Evolutionary conservation across 1,140 invertebrate genomes (phyloP).

Genomic region (Melipona quadrifasciata): DNA sequence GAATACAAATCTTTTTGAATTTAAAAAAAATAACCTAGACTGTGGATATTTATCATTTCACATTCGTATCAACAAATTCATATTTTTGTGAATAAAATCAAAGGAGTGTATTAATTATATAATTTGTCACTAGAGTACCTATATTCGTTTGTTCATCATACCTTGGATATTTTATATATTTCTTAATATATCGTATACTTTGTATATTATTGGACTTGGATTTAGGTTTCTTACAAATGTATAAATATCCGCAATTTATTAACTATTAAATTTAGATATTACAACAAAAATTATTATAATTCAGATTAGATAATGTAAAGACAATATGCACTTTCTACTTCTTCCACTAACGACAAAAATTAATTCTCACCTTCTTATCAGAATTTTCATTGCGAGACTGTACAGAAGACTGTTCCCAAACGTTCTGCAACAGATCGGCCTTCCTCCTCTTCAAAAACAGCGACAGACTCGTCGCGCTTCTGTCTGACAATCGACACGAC

Average conservation of each 20-base stretch:
- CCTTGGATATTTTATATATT: background rate
- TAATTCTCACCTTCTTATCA: background rate
- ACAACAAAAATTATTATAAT: too few relatives aligned
- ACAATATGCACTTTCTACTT: too few relatives aligned
- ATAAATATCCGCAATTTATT: background rate
- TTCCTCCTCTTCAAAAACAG: constrained; percentile 60
- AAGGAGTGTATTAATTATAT: background rate
- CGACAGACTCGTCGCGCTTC: constrained; percentile 49
- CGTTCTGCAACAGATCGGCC: constrained; percentile 48
- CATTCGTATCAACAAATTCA: background rate
- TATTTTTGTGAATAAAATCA: background rate
- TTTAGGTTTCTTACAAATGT: background rate
- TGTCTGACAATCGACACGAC: constrained; percentile 48
- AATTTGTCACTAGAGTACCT: too few relatives aligned
- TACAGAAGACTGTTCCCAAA: constrained; percentile 31
- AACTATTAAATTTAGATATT: background rate
- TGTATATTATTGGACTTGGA: background rate
- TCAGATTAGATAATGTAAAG: background rate
- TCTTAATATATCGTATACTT: background rate
- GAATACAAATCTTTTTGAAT: background rate
- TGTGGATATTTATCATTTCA: background rate
- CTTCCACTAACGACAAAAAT: too few relatives aligned
- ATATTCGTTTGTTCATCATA: background rate
- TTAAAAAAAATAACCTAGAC: too few relatives aligned
- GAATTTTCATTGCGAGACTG: background rate